Conservation (phyloP, 2,797 vertebrate genomes). For the Xyrichtys novacula region DNA sequence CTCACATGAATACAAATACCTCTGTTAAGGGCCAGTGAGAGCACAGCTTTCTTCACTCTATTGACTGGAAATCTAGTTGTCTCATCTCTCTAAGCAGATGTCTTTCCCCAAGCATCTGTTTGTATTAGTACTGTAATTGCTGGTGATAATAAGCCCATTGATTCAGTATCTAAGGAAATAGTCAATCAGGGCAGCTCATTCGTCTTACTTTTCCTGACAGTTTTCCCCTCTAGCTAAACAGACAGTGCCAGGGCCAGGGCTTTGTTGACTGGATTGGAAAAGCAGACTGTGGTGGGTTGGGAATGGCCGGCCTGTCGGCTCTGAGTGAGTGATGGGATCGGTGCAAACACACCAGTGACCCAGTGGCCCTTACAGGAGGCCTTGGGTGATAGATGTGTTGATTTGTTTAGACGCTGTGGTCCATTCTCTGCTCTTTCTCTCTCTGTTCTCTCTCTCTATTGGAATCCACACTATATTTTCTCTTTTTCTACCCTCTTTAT, state of each 20-base stretch:
- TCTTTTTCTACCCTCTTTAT: not conserved
- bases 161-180: conserved; percentile 94
- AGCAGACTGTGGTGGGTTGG: conserved; percentile 80
- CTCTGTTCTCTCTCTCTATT: conserved; percentile 45
- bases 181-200: conserved; percentile 91
- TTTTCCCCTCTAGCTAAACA: conserved; percentile 88
- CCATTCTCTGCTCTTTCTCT: conserved; percentile 65
- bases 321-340: conserved; percentile 84
- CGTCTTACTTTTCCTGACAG: conserved; percentile 95
- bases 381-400: conserved; percentile 85
- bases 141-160: conserved; percentile 94
- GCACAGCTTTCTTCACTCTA: conserved; percentile 81
- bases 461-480: conserved; percentile 49
- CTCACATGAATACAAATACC: conserved; percentile 86
- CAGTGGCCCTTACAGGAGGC: conserved; percentile 83
- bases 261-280: conserved; percentile 87
- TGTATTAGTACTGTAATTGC: conserved; percentile 94
- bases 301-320: conserved; percentile 81
- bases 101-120: conserved; percentile 91
- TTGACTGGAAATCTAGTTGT: conserved; percentile 85
- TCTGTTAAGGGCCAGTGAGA: conserved; percentile 78
- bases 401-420: conserved; percentile 82
- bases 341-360: conserved; percentile 85
- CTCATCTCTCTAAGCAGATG: conserved; percentile 89
- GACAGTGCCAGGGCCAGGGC: conserved; percentile 83